Evolutionary conservation across 2,797 vertebrate genomes (phyloP).

Genomic region (Atherinosoma microstoma): DNA sequence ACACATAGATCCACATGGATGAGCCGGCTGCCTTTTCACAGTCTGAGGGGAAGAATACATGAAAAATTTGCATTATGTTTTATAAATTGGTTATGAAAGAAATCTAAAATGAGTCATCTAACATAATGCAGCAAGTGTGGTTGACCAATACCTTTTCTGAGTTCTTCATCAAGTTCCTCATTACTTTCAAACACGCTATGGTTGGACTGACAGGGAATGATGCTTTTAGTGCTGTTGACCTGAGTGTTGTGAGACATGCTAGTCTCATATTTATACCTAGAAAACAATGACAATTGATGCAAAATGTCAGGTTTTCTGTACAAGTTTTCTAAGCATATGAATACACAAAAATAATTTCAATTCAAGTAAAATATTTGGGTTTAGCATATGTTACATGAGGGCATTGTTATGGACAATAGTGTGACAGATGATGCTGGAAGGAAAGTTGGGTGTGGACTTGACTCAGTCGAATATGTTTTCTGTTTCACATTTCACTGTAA

Average conservation of each 20-base stretch:
- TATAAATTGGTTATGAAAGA: not conserved
- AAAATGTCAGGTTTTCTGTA: not conserved
- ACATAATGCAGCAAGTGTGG: not conserved
- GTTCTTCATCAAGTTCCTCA: conserved; percentile 8
- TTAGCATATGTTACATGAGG: not conserved
- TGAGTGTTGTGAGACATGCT: conserved; percentile 66
- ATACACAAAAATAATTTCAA: not conserved
- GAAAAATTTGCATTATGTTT: not conserved
- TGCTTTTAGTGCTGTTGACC: conserved; percentile 69
- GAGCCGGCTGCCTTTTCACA: conserved; percentile 82
- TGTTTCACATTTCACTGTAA: too few relatives aligned
- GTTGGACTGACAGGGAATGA: conserved; percentile 77
- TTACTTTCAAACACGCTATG: conserved; percentile 49
- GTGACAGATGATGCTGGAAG: not conserved
- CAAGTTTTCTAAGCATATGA: not conserved
- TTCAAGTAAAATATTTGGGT: not conserved
- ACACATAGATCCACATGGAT: conserved; percentile 84
- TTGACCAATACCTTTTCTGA: conserved; percentile 62
- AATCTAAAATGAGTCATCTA: not conserved
- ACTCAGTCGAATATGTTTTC: too few relatives aligned
- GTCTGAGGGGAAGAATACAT: conserved; percentile 53
- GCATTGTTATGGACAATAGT: not conserved
- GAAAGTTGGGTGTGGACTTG: not conserved
- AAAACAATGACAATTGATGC: conserved; percentile 17
- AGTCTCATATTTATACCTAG: conserved; percentile 86